Conservation (phyloP, 2,888 invertebrate species). For the Cerastis rubricosa region DNA sequence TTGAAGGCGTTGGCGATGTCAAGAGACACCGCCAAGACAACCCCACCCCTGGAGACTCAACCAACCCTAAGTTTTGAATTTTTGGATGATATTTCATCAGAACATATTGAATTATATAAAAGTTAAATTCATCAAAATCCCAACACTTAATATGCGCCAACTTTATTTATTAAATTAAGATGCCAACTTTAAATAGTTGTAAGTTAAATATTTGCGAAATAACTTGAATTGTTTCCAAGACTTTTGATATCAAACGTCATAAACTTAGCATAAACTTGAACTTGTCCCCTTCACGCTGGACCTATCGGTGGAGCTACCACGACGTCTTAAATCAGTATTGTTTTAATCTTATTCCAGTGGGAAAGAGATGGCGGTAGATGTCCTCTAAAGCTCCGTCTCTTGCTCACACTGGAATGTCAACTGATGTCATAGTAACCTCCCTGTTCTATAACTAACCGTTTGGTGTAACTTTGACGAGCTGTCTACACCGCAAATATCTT, state of each 20-base stretch:
- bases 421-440: no score
- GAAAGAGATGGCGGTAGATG: no score
- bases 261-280: slow-evolving; percentile 28
- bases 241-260: slow-evolving; percentile 15
- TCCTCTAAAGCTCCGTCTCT: no score
- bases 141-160: neutral
- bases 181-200: slow-evolving; percentile 10
- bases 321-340: no score
- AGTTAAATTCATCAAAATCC: slow-evolving; percentile 9
- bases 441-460: slow-evolving; percentile 19
- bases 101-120: neutral
- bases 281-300: slow-evolving; percentile 36
- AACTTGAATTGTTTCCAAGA: slow-evolving; percentile 39
- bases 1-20: no score
- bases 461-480: slow-evolving; percentile 57
- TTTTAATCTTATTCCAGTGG: no score
- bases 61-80: neutral
- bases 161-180: slow-evolving; percentile 7
- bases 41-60: no score
- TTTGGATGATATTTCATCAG: neutral
- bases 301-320: no score
- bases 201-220: slow-evolving; percentile 18
- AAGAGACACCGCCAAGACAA: no score
- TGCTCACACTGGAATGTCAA: no score
- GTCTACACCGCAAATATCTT: slow-evolving; percentile 58